Percentiles rank a stretch among this genome's conserved stretches.
These are phyloP conservation scores for Antheraea yamamai DNA, from an alignment of 2,888 invertebrate genomes.

Conservation along the genomic window DNA sequence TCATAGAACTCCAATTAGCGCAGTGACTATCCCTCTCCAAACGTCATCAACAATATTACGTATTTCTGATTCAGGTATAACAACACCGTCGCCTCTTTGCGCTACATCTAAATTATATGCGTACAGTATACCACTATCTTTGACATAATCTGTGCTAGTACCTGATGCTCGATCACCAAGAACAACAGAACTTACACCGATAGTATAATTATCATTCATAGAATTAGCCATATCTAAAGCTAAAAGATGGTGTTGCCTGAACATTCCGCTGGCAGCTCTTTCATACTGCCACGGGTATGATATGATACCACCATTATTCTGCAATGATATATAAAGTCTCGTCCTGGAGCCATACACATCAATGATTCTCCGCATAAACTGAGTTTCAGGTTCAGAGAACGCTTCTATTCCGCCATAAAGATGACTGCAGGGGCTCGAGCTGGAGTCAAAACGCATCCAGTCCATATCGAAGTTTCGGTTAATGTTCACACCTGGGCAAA, in stretches of 20 bases:
- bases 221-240: constrained; percentile 54
- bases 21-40: constrained; percentile 59
- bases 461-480: constrained; percentile 89
- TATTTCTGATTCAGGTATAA: constrained; percentile 58
- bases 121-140: constrained; percentile 48
- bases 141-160: constrained; percentile 62
- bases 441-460: constrained; percentile 85
- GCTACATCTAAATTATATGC: constrained; percentile 60
- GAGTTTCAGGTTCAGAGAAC: constrained; percentile 86
- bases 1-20: constrained; percentile 37
- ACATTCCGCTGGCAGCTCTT: constrained; percentile 65
- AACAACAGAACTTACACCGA: constrained; percentile 54
- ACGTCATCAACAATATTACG: constrained; percentile 51
- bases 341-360: constrained; percentile 68
- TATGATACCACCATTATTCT: constrained; percentile 87
- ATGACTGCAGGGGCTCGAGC: constrained; percentile 83
- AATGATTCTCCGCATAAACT: constrained; percentile 80
- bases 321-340: constrained; percentile 86
- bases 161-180: constrained; percentile 64
- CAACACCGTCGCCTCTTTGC: constrained; percentile 50
- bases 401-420: constrained; percentile 83
- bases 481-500: constrained; percentile 87
- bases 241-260: constrained; percentile 55
- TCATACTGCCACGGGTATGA: constrained; percentile 87
- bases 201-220: constrained; percentile 47